These are phyloP conservation scores for Gymnothorax javanicus DNA, from an alignment of 2,797 vertebrate genomes.

Conservation along the genomic window DNA sequence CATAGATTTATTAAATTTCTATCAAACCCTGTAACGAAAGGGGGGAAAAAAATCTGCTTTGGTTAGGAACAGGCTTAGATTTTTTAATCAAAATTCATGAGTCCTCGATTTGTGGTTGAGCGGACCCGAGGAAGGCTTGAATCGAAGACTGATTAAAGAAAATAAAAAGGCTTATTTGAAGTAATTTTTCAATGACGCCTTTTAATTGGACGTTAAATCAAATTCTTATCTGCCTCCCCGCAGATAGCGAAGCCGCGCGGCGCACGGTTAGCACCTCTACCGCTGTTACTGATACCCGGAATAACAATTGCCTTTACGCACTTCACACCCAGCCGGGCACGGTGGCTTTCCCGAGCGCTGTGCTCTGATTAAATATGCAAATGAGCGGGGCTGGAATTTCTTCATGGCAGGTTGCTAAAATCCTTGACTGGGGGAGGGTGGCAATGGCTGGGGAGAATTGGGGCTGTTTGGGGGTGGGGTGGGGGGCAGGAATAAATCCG, in stretches of 20 bases:
- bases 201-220: conserved; percentile 99
- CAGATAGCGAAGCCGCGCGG: conserved; percentile 88
- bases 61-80: conserved; percentile 82
- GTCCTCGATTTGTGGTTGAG: conserved; percentile 79
- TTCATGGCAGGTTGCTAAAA: conserved; percentile 22
- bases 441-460: neutral
- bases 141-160: conserved; percentile 93
- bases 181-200: conserved; percentile 99
- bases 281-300: conserved; percentile 84
- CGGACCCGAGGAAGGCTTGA: conserved; percentile 84
- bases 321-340: conserved; percentile 65
- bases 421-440: neutral
- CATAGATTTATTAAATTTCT: conserved; percentile 99
- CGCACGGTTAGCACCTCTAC: conserved; percentile 79
- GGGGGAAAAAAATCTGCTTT: conserved; percentile 79
- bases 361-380: conserved; percentile 79
- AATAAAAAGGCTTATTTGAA: conserved; percentile 96
- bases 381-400: conserved; percentile 68
- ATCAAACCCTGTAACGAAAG: conserved; percentile 84
- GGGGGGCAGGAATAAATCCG: neutral
- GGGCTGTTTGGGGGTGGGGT: neutral
- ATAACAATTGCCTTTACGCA: conserved; percentile 79
- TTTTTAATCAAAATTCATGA: conserved; percentile 94
- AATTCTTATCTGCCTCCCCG: conserved; percentile 96
- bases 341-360: conserved; percentile 65